Conservation (phyloP, 2,797 vertebrate species). For the Notolepis coatsorum region DNA sequence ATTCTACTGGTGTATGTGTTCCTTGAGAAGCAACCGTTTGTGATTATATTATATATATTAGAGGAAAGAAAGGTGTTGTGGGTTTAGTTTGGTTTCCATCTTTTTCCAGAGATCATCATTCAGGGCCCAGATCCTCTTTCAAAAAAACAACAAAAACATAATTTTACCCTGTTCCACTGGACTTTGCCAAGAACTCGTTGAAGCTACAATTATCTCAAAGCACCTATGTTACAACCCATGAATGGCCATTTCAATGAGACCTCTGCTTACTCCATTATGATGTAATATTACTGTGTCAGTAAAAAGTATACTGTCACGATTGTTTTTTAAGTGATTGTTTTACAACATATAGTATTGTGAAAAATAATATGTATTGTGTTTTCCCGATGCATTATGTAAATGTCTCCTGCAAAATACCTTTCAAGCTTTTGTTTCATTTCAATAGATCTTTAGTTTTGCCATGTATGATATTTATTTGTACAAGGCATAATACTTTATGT, state of each 20-base stretch:
- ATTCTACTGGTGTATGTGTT: too few relatives aligned
- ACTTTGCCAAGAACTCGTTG: constrained; percentile 1
- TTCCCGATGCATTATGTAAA: neutral
- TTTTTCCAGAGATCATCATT: too few relatives aligned
- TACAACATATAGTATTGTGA: neutral
- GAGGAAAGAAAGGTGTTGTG: too few relatives aligned
- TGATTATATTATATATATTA: too few relatives aligned
- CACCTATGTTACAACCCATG: constrained; percentile 13
- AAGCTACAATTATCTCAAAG: constrained; percentile 3
- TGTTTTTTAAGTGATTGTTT: constrained; percentile 4
- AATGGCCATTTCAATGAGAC: constrained; percentile 6
- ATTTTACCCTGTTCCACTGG: constrained; percentile 3
- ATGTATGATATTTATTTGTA: neutral
- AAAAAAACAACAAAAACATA: neutral
- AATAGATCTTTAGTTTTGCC: neutral
- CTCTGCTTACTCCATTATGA: neutral
- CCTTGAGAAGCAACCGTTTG: too few relatives aligned
- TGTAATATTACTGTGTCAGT: constrained; percentile 8
- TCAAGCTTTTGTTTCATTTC: constrained; percentile 13
- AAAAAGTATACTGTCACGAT: constrained; percentile 5
- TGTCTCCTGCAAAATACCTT: too few relatives aligned
- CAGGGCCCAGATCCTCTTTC: too few relatives aligned
- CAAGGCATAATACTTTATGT: too few relatives aligned
- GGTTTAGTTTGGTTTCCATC: too few relatives aligned
- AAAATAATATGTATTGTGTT: constrained; percentile 1